phyloP scores from a whole-genome alignment of 2,888 invertebrate genomes.

The Aspidiotus destructor region DNA sequence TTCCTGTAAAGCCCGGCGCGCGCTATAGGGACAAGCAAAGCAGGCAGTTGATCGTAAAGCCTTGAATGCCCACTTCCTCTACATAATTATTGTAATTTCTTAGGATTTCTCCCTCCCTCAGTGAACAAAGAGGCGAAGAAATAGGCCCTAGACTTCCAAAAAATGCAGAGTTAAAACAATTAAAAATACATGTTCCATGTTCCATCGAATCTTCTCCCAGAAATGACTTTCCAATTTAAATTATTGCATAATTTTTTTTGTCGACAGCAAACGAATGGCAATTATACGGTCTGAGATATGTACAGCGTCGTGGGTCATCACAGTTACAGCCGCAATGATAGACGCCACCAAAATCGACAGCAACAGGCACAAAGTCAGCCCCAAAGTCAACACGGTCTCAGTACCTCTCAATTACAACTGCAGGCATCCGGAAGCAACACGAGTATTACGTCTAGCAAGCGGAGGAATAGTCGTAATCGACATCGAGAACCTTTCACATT shows the following conservation, averaged over 20 bases:
- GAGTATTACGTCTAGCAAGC: slow-evolving; percentile 32
- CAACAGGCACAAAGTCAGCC: slow-evolving; percentile 33
- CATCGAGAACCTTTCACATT: slow-evolving; percentile 38
- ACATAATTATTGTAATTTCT: too few relatives aligned
- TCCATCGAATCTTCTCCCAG: neutral
- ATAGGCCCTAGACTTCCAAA: too few relatives aligned
- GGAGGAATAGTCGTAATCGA: slow-evolving; percentile 29
- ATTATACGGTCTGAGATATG: slow-evolving; percentile 35
- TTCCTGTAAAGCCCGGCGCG: too few relatives aligned
- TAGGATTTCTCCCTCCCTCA: too few relatives aligned
- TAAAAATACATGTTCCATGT: neutral
- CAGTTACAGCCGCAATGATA: slow-evolving; percentile 37
- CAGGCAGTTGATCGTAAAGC: too few relatives aligned
- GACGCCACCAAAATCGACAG: slow-evolving; percentile 35
- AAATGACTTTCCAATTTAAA: neutral
- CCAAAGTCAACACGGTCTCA: slow-evolving; percentile 30
- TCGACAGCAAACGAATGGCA: slow-evolving; percentile 18
- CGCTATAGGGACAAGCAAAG: too few relatives aligned
- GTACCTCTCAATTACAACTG: slow-evolving; percentile 21
- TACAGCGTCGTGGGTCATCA: slow-evolving; percentile 39
- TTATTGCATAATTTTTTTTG: neutral
- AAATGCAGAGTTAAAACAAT: neutral
- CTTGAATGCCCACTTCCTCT: too few relatives aligned
- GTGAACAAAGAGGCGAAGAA: too few relatives aligned
- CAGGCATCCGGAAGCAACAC: slow-evolving; percentile 26